Percentiles rank a stretch among this genome's conserved stretches.
Evolutionary conservation across 1,140 invertebrate genomes (phyloP).

Genomic region (Aphelinus certus): DNA sequence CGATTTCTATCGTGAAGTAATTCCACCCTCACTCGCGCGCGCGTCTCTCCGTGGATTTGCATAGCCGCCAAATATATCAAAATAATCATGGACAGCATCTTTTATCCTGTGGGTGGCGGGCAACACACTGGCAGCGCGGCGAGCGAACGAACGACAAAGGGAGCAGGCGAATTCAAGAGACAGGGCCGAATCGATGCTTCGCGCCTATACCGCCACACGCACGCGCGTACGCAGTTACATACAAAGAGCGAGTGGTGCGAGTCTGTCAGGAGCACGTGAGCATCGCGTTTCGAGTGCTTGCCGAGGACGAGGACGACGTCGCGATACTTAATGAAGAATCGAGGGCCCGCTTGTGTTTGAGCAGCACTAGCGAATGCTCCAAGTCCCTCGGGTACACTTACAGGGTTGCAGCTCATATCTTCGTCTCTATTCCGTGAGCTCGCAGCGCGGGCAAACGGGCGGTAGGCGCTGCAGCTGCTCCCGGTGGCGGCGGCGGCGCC

Average conservation of each 20-base stretch:
- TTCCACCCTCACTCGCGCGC: background rate
- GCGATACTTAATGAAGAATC: slow-evolving; percentile 53
- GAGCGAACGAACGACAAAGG: slow-evolving; percentile 4
- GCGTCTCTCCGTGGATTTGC: slow-evolving; percentile 11
- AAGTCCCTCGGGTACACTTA: slow-evolving; percentile 51
- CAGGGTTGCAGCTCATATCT: slow-evolving; percentile 36
- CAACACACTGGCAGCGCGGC: background rate
- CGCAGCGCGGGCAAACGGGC: background rate
- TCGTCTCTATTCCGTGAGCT: background rate
- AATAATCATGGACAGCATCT: slow-evolving; percentile 33
- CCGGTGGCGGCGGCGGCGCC: background rate
- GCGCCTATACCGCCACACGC: background rate
- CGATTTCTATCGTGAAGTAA: slow-evolving; percentile 11
- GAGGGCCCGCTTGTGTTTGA: slow-evolving; percentile 48
- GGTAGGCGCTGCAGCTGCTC: slow-evolving; percentile 34
- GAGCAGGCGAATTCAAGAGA: background rate
- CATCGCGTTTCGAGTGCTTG: slow-evolving; percentile 31
- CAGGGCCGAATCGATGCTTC: background rate
- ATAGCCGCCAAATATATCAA: slow-evolving; percentile 30
- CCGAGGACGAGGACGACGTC: slow-evolving; percentile 40
- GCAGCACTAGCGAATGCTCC: slow-evolving; percentile 51
- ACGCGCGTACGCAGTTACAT: background rate
- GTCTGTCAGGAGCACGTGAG: slow-evolving; percentile 24
- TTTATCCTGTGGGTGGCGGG: background rate
- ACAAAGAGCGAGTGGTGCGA: no score